Conservation (phyloP, 2,797 vertebrate species). For the Cheirogaleus major region DNA sequence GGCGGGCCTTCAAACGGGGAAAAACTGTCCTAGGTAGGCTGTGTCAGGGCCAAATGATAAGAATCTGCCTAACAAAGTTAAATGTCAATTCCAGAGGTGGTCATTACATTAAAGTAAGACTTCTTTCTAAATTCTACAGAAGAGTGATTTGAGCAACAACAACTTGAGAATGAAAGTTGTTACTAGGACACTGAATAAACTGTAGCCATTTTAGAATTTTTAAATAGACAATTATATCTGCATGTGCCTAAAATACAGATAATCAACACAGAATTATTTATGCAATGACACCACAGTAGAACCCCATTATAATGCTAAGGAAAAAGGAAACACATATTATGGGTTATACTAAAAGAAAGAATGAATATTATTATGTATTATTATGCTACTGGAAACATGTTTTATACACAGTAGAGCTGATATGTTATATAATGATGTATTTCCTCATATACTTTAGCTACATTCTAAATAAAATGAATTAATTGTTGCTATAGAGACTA, state of each 20-base stretch:
- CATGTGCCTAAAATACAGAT: neutral
- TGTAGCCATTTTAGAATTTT: neutral
- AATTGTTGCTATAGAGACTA: neutral
- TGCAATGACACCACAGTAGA: neutral
- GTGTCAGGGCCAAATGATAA: neutral
- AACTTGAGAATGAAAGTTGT: constrained; percentile 32
- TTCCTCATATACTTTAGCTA: neutral
- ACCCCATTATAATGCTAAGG: neutral
- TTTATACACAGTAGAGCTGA: neutral
- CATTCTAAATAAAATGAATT: constrained; percentile 35
- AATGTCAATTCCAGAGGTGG: neutral
- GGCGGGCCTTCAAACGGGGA: neutral
- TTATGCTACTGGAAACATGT: neutral
- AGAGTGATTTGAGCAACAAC: constrained; percentile 28
- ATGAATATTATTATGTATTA: neutral
- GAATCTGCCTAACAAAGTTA: constrained; percentile 17
- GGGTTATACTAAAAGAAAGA: neutral
- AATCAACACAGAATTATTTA: neutral
- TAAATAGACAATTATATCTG: constrained; percentile 23
- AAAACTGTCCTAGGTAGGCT: neutral
- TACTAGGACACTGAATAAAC: neutral
- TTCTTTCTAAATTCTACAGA: constrained; percentile 21
- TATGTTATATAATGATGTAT: neutral
- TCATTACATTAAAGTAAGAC: neutral
- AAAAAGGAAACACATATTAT: neutral